Evolutionary conservation across 2,113 vertebrate genomes (phyloP), one percentile per base, ranked within the genome.

Genomic region (Scytalopus superciliaris): DNA sequence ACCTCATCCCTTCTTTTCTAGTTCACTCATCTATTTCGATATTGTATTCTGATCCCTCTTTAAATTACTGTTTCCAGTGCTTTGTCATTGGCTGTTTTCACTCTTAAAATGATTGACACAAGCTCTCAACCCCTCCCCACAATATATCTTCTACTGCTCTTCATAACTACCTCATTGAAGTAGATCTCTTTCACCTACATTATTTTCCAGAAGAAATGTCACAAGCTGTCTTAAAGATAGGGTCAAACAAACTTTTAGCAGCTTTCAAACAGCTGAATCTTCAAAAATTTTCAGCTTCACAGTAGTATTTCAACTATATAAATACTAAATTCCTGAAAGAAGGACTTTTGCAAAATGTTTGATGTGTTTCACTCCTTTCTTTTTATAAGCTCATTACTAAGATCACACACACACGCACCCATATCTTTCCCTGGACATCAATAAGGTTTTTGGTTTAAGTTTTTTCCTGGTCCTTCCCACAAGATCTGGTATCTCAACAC

Each of bases 391-490:
- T 66, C 12, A 19, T 56, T 72, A 23, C 12, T 44, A 69, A 63
- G 62, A 84, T 9, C 42, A 23, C 16, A 6, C 19, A 19, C 55
- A 21, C n/a, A 17, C n/a, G 6, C 23, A 24, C 33, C 5, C 17
- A n/a, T 68, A 83, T 68, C 12, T 18, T 80, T 86, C 19, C 10
- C 7, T 5, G 6, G 30, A 31, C 19, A 28, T 91, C 73, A 64
- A 2, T 16, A 63, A 76, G 12, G 15, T 22, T 47, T 90, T 67
- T 1, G 5, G 0, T 33, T 40, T 1, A 9, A 0, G 0, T 0
- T 4, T 60, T 66, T 81, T 89, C 47, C 67, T 50, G 10, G 33
- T 50, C 17, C 30, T 91, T 89, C 23, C 28, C 44, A 64, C 4
- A 52, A 28, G 39, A 44, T 14, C 63, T 77, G 64, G 44, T 19